These are phyloP conservation scores for Mesodorylaimus sp. DNA, from an alignment of 2,888 invertebrate species.

Conservation along the genomic window DNA sequence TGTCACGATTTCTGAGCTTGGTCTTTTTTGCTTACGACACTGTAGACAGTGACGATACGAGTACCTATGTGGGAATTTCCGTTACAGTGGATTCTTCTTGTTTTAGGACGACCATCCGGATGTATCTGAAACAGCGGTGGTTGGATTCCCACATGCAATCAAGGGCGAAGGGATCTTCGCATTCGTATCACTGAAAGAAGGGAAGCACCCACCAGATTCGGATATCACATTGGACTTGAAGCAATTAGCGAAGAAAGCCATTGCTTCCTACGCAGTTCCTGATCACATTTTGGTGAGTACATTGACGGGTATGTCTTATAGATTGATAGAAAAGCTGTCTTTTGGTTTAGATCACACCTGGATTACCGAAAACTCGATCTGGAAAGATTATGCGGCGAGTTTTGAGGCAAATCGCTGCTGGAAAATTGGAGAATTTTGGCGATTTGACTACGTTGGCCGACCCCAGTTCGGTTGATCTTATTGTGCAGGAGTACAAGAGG, in stretches of 20 bases:
- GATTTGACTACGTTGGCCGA: slow-evolving; percentile 32
- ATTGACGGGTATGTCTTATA: slow-evolving; percentile 1
- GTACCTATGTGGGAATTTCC: too few relatives aligned
- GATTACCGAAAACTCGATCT: slow-evolving; percentile 37
- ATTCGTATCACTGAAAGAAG: slow-evolving; percentile 31
- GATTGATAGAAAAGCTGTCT: too few relatives aligned
- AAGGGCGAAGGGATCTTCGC: slow-evolving; percentile 41
- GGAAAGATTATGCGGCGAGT: slow-evolving; percentile 40
- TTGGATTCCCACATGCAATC: slow-evolving; percentile 37
- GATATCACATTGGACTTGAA: slow-evolving; percentile 26
- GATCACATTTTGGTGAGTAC: slow-evolving; percentile 34
- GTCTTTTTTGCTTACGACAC: too few relatives aligned
- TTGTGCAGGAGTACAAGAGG: too few relatives aligned
- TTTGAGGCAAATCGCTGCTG: slow-evolving; percentile 35
- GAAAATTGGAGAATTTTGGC: slow-evolving; percentile 29
- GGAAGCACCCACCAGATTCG: slow-evolving; percentile 15
- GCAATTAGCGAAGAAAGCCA: slow-evolving; percentile 28
- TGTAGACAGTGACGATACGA: too few relatives aligned
- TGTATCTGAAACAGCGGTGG: slow-evolving; percentile 38
- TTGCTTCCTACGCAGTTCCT: slow-evolving; percentile 37
- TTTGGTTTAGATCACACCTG: slow-evolving; percentile 29
- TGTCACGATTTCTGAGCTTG: too few relatives aligned
- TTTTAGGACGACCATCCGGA: slow-evolving; percentile 32
- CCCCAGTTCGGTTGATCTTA: slow-evolving; percentile 26
- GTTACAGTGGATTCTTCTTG: too few relatives aligned